phyloP scores from a whole-genome alignment of 92 coral and sea anemone genomes.

The Epizoanthus rinbou region DNA sequence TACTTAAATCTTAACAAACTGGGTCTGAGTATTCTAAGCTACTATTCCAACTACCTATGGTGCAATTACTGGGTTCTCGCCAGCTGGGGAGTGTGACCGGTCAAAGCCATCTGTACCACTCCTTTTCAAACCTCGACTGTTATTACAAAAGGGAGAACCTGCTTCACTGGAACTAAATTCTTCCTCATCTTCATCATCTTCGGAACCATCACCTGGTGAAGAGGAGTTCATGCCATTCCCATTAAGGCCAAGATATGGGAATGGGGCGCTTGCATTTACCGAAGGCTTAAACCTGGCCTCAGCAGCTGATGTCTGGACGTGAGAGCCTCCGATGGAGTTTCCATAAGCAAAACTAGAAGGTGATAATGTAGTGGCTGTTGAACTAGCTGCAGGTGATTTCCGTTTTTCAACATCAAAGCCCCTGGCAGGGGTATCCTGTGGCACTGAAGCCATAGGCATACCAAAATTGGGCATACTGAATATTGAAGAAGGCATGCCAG shows the following conservation, averaged over 20 bases:
- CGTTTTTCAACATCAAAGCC: constrained; percentile 48
- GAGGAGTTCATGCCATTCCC: constrained; percentile 28
- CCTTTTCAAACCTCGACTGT: constrained; percentile 9
- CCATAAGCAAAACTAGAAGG: constrained; percentile 24
- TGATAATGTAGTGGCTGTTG: background rate
- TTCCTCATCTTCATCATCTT: constrained; percentile 18
- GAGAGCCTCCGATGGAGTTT: constrained; percentile 12
- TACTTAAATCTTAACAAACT: constrained; percentile 26
- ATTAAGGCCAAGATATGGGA: constrained; percentile 20
- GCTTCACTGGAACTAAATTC: constrained; percentile 15
- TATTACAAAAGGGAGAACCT: background rate
- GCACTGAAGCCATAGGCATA: constrained; percentile 56
- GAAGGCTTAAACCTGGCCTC: constrained; percentile 4
- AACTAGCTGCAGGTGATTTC: constrained; percentile 14
- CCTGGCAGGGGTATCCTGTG: constrained; percentile 48
- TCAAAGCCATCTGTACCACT: constrained; percentile 2
- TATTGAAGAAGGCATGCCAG: constrained; percentile 64
- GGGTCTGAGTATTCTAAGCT: constrained; percentile 6
- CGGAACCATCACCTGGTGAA: background rate
- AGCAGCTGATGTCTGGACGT: background rate
- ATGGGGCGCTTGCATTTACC: constrained; percentile 3
- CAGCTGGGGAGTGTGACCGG: constrained; percentile 31
- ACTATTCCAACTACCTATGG: constrained; percentile 13
- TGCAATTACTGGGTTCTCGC: constrained; percentile 21
- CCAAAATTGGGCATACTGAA: constrained; percentile 66